A percentile compares a stretch with the other conserved stretches of the same genome.
Conservation (phyloP, 2,797 vertebrate species). For the Gallinago solitaria region DNA sequence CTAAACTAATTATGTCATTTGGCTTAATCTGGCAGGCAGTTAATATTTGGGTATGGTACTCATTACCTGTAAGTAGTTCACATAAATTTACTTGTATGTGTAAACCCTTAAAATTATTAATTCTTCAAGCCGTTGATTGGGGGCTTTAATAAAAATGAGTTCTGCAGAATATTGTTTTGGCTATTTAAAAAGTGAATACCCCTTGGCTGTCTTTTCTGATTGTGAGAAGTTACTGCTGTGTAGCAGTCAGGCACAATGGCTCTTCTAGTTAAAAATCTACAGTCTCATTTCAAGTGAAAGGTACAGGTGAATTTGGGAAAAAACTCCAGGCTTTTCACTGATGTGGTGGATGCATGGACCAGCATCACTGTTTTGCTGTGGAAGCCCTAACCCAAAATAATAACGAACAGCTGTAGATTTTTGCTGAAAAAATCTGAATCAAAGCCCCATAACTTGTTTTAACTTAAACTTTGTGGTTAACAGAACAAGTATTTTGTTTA, state of each 20-base stretch:
- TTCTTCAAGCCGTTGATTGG: not conserved
- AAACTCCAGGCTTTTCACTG: not conserved
- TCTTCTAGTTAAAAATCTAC: not conserved
- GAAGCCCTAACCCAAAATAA: not conserved
- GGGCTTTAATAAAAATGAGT: not conserved
- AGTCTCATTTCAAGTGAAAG: not conserved
- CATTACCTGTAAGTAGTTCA: not conserved
- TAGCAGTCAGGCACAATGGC: not conserved
- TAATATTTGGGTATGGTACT: not conserved
- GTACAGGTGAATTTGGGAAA: not conserved
- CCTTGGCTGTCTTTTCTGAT: not conserved
- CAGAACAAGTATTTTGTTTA: not conserved
- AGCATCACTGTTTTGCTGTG: not conserved
- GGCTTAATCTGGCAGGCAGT: not conserved
- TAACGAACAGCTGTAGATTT: not conserved
- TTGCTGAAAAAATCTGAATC: not conserved
- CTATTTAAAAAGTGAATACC: not conserved
- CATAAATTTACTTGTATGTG: not conserved
- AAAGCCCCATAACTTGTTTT: not conserved
- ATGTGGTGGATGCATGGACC: accelerated
- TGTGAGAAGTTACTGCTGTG: not conserved
- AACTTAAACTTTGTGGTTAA: not conserved
- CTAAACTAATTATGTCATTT: not conserved
- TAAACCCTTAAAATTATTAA: not conserved
- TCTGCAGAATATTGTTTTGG: not conserved